Base-by-base conservation (phyloP, 2,113 vertebrate genomes). In the Xiphophorus hellerii region DNA sequence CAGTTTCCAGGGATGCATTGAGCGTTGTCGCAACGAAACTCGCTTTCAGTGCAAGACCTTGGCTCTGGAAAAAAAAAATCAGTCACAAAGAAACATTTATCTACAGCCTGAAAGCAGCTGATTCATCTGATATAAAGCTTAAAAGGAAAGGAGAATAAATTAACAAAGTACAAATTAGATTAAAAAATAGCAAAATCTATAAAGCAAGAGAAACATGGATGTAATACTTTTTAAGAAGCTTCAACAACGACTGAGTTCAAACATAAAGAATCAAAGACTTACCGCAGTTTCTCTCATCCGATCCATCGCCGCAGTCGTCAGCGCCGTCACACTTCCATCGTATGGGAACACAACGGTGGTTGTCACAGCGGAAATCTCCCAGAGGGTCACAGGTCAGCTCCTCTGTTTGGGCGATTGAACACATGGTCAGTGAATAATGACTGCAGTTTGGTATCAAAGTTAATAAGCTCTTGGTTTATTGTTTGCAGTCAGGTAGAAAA, bases 321-420 rank as follows among this genome's bases (percentile, higher is more conserved):
- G 3, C 64, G 54, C 92, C 93, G 5, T 94, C 93, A 31, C 93
- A 94, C 73, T 78, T 80, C 93, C 92, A 94, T 66, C 93, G 93
- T 44, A 94, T 84, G 29, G 93, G 92, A 33, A 94, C 78, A 28
- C 93, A 94, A 76, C 80, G 92, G 81, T 94, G 91, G 77, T 94
- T 94, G 66, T 94, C 91, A 69, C 93, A 94, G 44, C 92, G 87
- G 80, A 94, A 94, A 85, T 94, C 93, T 70, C 93, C 89, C 30
- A 86, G 61, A 35, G 93, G 93, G 74, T 94, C 90, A 54, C 93
- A 94, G 62, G 93, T 93, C 73, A 94, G 58, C 1, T 33, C 88
- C 90, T 92, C 93, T 94, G 88, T 84, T 48, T 17, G 20, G 63
- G 12, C 14, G 6, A 62, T 30, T 68, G 69, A 64, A 77, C 30